phyloP scores from a whole-genome alignment of 2,113 vertebrate genomes.

The Nycticryphes semicollaris region DNA sequence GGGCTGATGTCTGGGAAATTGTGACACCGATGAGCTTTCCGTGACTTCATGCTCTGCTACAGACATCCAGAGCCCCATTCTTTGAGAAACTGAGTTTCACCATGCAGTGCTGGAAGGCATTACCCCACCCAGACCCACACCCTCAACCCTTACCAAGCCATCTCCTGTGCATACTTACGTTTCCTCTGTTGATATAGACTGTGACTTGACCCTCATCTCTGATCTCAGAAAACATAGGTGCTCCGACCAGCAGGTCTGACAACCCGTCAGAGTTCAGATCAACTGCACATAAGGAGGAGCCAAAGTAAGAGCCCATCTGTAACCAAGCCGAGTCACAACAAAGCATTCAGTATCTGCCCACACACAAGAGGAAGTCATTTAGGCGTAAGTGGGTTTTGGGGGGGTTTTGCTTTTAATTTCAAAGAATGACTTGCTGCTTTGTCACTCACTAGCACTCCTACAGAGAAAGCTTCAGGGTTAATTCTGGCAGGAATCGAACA shows the following conservation, averaged over 20 bases:
- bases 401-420: neutral
- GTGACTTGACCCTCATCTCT: conserved; percentile 97
- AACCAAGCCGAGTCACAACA: conserved; percentile 90
- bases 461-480: neutral
- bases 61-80: neutral
- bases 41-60: neutral
- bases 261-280: conserved; percentile 95
- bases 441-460: neutral
- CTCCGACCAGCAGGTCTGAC: conserved; percentile 96
- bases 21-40: neutral
- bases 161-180: conserved; percentile 83
- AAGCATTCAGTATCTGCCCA: conserved; percentile 82
- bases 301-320: conserved; percentile 99
- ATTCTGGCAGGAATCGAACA: neutral
- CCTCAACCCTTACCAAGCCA: neutral
- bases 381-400: neutral
- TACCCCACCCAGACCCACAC: neutral
- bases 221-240: conserved; percentile 94
- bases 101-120: neutral
- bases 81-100: neutral
- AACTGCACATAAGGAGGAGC: conserved; percentile 99
- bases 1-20: neutral
- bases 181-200: conserved; percentile 95
- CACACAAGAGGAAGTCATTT: conserved; percentile 40
- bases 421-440: neutral